A percentile compares a stretch with the other conserved stretches of the same genome.
Conservation (phyloP, 2,113 vertebrate genomes). For the Vidua chalybeata region DNA sequence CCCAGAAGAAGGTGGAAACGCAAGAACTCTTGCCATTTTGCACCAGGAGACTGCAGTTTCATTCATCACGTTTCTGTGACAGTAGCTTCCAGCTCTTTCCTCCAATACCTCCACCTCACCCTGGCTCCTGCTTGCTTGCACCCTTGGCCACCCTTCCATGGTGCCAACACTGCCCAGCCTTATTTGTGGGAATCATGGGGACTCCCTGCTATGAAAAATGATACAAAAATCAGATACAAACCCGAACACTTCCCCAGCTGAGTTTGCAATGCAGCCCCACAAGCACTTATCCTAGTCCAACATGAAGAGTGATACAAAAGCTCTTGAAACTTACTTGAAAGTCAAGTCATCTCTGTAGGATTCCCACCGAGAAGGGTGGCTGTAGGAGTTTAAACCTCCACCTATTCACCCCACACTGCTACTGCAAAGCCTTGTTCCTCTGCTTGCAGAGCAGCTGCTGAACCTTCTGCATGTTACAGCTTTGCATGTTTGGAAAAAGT, state of each 20-base stretch:
- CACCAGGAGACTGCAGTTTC: not conserved
- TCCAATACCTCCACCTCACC: not conserved
- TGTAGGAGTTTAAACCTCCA: not conserved
- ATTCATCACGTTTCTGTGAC: not conserved
- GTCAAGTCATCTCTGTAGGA: not conserved
- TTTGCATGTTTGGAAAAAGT: not conserved
- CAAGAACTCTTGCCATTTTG: not conserved
- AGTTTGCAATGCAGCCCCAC: not conserved
- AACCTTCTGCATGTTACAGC: not conserved
- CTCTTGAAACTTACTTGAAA: not conserved
- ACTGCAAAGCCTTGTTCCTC: slow-evolving; percentile 20
- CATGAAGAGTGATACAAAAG: not conserved
- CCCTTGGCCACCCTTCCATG: not conserved
- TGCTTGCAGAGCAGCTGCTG: slow-evolving; percentile 45
- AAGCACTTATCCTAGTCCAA: not conserved
- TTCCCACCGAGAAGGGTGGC: not conserved
- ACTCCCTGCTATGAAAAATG: not conserved
- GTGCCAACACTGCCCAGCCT: not conserved
- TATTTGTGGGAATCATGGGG: not conserved
- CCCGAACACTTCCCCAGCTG: not conserved
- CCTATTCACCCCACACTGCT: not conserved
- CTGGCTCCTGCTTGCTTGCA: not conserved
- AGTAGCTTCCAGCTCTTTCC: not conserved
- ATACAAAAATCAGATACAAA: not conserved
- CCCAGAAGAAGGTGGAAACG: not conserved